Evolutionary conservation across 2,888 invertebrate species (phyloP).

Genomic region (Hofmannophila pseudospretella): DNA sequence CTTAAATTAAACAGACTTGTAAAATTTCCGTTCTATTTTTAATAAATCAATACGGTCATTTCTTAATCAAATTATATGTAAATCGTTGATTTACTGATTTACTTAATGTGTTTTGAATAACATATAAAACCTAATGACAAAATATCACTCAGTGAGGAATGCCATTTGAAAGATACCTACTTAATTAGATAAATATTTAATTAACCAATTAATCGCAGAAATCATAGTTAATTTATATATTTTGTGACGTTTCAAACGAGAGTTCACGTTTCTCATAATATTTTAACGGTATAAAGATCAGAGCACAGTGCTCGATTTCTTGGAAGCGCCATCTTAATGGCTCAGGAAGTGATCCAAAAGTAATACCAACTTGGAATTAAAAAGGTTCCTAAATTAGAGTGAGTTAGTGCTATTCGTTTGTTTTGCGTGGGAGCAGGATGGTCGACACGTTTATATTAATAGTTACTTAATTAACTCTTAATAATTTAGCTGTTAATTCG

Average conservation of each 20-base stretch:
- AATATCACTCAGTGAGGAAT: no score
- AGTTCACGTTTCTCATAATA: neutral
- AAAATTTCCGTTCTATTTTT: no score
- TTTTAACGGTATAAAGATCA: neutral
- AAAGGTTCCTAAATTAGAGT: slow-evolving; percentile 28
- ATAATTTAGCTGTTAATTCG: slow-evolving; percentile 5
- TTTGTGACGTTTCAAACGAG: no score
- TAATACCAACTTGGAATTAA: slow-evolving; percentile 26
- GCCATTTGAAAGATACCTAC: neutral
- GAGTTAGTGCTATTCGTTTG: neutral
- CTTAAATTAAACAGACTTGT: no score
- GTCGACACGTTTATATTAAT: slow-evolving; percentile 29
- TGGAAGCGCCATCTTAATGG: slow-evolving; percentile 26
- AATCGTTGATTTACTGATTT: no score
- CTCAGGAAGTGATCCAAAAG: slow-evolving; percentile 25
- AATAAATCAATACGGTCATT: no score
- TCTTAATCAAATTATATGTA: no score
- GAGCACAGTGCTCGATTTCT: slow-evolving; percentile 6
- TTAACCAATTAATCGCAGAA: neutral
- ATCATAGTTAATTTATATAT: neutral
- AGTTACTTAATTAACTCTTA: slow-evolving; percentile 14
- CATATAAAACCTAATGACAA: no score
- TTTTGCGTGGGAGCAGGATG: slow-evolving; percentile 22
- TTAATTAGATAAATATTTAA: neutral
- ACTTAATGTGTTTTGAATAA: no score